phyloP scores from a whole-genome alignment of 2,797 vertebrate genomes.

The Channa striata region DNA sequence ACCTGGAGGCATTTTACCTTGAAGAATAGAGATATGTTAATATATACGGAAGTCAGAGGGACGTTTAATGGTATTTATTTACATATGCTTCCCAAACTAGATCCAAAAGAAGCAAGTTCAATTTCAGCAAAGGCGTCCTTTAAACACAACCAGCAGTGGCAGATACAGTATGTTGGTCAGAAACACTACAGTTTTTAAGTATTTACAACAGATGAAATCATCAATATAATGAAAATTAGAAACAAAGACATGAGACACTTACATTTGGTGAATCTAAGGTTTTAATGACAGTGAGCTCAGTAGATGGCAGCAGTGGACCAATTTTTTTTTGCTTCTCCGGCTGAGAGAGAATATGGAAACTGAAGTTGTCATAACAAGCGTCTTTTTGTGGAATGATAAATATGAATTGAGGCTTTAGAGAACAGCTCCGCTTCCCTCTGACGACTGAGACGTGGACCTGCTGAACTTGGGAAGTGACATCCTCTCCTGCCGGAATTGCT shows the following conservation, averaged over 20 bases:
- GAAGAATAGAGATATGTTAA: too few species aligned
- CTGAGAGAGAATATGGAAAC: too few species aligned
- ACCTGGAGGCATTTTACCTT: too few species aligned
- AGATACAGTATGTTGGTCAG: not conserved
- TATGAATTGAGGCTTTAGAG: constrained; percentile 54
- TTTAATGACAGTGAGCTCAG: constrained; percentile 11
- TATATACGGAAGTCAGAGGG: too few species aligned
- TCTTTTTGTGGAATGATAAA: not conserved
- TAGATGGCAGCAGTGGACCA: constrained; percentile 58
- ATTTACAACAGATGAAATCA: too few species aligned
- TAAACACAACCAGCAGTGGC: not conserved
- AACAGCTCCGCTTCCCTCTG: constrained; percentile 69
- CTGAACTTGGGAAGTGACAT: constrained; percentile 64
- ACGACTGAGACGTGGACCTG: constrained; percentile 82
- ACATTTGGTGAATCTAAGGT: not conserved
- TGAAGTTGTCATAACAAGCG: too few species aligned
- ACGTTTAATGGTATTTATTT: too few species aligned
- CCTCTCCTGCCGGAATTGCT: constrained; percentile 56
- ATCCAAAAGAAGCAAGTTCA: too few species aligned
- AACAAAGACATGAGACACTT: not conserved
- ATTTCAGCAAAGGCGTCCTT: too few species aligned
- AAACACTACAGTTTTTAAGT: not conserved
- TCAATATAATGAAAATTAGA: not conserved
- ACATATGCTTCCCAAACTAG: too few species aligned
- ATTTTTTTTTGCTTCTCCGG: not conserved